Conservation (phyloP, 2,888 invertebrate species). For the Noctuana brunneofusca region DNA sequence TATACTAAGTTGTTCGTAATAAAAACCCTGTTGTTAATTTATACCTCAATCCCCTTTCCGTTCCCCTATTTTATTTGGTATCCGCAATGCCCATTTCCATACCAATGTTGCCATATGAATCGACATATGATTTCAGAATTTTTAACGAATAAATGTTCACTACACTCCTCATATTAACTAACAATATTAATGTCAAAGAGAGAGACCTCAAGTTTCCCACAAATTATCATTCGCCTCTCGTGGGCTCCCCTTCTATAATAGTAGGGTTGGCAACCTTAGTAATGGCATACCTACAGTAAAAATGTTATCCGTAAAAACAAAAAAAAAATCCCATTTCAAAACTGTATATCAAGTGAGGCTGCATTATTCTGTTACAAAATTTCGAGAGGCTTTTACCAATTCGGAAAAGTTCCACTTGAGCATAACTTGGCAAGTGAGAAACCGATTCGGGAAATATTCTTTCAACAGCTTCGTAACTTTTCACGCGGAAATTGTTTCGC, state of each 20-base stretch:
- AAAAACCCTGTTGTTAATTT: too few relatives aligned
- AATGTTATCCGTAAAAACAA: background rate
- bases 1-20: too few relatives aligned
- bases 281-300: background rate
- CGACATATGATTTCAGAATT: background rate
- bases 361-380: background rate
- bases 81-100: background rate
- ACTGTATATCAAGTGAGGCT: background rate
- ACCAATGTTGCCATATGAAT: background rate
- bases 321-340: background rate
- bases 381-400: background rate
- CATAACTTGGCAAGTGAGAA: background rate
- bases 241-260: too few relatives aligned
- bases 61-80: background rate
- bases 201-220: too few relatives aligned
- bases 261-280: background rate
- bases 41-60: background rate
- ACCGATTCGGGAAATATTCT: slow-evolving; percentile 1
- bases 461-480: background rate
- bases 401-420: background rate
- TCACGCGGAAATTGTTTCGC: background rate
- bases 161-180: too few relatives aligned
- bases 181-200: too few relatives aligned
- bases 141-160: too few relatives aligned
- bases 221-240: too few relatives aligned